Conservation (phyloP, 2,113 vertebrate genomes). For the Terrapene triunguis region DNA sequence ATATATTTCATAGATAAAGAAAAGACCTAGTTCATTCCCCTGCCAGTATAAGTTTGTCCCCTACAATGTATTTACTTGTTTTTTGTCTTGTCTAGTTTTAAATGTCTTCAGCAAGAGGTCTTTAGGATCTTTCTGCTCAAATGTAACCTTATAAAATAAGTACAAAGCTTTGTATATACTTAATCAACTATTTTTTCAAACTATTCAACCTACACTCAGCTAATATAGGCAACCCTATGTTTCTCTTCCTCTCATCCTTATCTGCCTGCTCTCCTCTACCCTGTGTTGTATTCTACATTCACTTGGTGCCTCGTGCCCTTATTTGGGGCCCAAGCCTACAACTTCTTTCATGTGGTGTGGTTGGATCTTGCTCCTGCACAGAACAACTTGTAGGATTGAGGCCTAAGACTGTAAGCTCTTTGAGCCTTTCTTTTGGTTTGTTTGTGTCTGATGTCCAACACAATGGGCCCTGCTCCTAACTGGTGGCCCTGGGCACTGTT, state of each 20-base stretch:
- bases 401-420: not conserved
- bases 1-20: not conserved
- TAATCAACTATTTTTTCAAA: not conserved
- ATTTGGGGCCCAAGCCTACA: too few species aligned
- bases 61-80: not conserved
- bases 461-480: not conserved
- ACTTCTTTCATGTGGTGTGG: not conserved
- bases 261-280: not conserved
- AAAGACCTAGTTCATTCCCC: not conserved
- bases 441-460: not conserved
- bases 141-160: not conserved
- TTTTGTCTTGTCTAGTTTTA: not conserved
- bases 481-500: too few species aligned
- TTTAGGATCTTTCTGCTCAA: not conserved
- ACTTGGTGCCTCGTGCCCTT: too few species aligned
- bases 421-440: not conserved
- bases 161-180: not conserved
- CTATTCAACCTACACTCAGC: not conserved
- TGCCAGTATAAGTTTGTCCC: not conserved
- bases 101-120: not conserved
- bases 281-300: not conserved
- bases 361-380: not conserved
- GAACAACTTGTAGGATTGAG: not conserved
- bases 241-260: not conserved
- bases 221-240: not conserved